Conservation (phyloP, 2,113 vertebrate species). For the Pangasianodon gigas region DNA sequence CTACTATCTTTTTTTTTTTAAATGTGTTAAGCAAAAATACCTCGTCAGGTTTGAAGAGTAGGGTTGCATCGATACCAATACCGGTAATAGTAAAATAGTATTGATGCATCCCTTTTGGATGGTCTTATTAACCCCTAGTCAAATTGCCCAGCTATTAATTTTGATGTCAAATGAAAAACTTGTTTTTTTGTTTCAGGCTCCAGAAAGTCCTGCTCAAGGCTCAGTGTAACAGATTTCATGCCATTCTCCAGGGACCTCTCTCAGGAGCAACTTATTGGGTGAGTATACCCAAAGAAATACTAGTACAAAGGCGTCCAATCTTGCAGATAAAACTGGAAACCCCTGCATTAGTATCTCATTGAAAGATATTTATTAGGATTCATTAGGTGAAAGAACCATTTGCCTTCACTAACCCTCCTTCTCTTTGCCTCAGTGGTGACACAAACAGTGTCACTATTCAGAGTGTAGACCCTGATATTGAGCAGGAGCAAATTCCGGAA, state of each 20-base stretch:
- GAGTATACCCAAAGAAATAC: background rate
- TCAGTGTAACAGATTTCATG: slow-evolving; percentile 78
- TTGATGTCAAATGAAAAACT: background rate
- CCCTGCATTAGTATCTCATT: background rate
- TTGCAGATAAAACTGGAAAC: background rate
- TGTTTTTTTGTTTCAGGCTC: slow-evolving; percentile 60
- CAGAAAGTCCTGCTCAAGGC: slow-evolving; percentile 73
- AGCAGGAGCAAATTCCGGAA: slow-evolving; percentile 71
- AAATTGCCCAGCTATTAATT: background rate
- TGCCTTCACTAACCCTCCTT: background rate
- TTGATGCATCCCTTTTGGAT: background rate
- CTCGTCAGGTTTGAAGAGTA: background rate
- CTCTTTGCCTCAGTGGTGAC: slow-evolving; percentile 69
- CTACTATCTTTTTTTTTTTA: background rate
- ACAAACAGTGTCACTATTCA: slow-evolving; percentile 75
- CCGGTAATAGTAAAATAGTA: background rate
- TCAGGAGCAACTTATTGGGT: slow-evolving; percentile 80
- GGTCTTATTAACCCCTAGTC: background rate
- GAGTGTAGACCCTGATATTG: slow-evolving; percentile 75
- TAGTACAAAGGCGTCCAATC: background rate
- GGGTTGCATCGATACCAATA: background rate
- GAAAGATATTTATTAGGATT: background rate
- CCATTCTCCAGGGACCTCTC: slow-evolving; percentile 78
- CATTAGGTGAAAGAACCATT: background rate
- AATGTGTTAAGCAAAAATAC: background rate